phyloP scores from a whole-genome alignment of 2,113 vertebrate genomes.

The Amia ocellicauda region DNA sequence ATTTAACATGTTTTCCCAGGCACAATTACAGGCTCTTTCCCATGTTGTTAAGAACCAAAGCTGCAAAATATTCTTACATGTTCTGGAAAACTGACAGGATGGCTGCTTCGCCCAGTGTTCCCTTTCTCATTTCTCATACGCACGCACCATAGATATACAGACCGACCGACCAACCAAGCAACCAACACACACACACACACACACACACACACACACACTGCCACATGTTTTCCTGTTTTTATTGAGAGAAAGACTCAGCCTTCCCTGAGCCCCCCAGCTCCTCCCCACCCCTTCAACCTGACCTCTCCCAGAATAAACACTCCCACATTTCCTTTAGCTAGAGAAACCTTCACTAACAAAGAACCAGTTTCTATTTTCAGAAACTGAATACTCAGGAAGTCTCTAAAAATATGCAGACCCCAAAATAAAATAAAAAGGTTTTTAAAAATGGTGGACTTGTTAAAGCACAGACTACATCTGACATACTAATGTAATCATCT shows the following conservation, averaged over 20 bases:
- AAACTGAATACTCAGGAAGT: slow-evolving; percentile 18
- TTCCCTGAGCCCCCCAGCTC: slow-evolving; percentile 16
- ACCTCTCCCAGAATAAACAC: slow-evolving; percentile 34
- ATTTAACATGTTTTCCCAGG: slow-evolving; percentile 7
- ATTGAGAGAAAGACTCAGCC: too few species aligned
- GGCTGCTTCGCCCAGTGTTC: not conserved
- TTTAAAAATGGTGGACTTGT: too few species aligned
- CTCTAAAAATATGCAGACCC: slow-evolving; percentile 28
- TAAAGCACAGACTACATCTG: too few species aligned
- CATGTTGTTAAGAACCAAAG: slow-evolving; percentile 12
- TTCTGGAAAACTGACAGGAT: slow-evolving; percentile 19
- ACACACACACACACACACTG: slow-evolving; percentile 27
- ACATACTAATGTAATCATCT: too few species aligned
- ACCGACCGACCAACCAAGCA: too few species aligned
- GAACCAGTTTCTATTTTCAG: slow-evolving; percentile 4
- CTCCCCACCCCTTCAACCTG: slow-evolving; percentile 20
- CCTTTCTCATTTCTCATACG: not conserved
- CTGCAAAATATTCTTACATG: not conserved
- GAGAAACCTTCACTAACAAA: slow-evolving; percentile 1
- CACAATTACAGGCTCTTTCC: slow-evolving; percentile 21
- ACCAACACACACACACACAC: slow-evolving; percentile 24
- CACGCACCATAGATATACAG: not conserved
- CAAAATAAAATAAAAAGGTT: slow-evolving; percentile 21
- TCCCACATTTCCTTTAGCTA: slow-evolving; percentile 35
- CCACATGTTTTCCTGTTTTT: slow-evolving; percentile 58